Evolutionary conservation across 1,140 invertebrate species (phyloP), one percentile per base, ranked within the genome.

Genomic region (Lepidurus apus): DNA sequence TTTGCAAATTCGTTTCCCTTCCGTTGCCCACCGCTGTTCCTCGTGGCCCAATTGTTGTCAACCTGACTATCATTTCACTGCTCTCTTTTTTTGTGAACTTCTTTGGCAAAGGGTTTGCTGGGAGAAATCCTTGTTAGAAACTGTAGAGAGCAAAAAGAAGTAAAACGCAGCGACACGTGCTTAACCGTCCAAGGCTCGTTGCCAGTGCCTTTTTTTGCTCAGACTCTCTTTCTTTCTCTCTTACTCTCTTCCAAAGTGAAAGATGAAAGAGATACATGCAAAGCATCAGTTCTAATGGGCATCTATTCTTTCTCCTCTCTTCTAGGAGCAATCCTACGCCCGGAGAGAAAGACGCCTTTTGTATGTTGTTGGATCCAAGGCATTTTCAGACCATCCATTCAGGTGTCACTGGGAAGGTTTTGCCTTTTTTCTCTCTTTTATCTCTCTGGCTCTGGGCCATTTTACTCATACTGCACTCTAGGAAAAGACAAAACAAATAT

Each of bases 201-300:
- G 53, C 53, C 53, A 65, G 21, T 65, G 21, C 9, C 8, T 65
- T 65, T 47, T 65, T 65, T 65, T 1, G 8, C 21, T 65, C 17
- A 11, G 17, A n/a, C 21, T 65, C 6, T 65, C 13, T 65, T 65
- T 17, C 1, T 65, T 65, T 65, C 53, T 65, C 7, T 65, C 53
- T 65, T 65, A n/a, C 47, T n/a, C 1, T 65, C 53, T 9, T 65
- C 53, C 53, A 21, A 65, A 65, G 53, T 65, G 53, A 65, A 65
- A 65, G n/a, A 65, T 65, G 21, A 65, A 65, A 65, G 53, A 13
- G 53, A 65, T 65, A 65, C 53, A 65, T 65, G 53, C 53, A 65
- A 65, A 65, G 53, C 53, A 17, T 17, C 21, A 21, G 53, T 17
- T 21, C 21, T n/a, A 65, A 65, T 65, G 53, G 53, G 53, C 34